Percentiles rank a stretch among this genome's conserved stretches.
Evolutionary conservation across 2,888 invertebrate genomes (phyloP).

Genomic region (Formica aserva): DNA sequence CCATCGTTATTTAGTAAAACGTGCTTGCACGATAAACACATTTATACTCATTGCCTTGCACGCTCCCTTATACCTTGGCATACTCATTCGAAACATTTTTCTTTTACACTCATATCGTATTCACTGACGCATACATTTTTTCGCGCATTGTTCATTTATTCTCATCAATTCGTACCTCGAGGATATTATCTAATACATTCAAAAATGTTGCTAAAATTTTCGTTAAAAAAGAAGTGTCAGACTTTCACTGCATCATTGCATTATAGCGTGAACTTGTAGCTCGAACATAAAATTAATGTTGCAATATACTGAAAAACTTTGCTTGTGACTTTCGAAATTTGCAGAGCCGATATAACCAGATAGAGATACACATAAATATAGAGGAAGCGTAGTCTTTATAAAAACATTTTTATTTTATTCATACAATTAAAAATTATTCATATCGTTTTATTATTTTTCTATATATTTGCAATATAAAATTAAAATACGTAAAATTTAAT

Average conservation of each 20-base stretch:
- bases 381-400: neutral
- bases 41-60: conserved; percentile 58
- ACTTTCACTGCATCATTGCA: conserved; percentile 25
- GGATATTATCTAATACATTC: conserved; percentile 28
- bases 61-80: conserved; percentile 17
- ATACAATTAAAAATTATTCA: neutral
- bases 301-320: conserved; percentile 11
- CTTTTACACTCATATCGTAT: conserved; percentile 38
- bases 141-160: conserved; percentile 23
- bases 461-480: neutral
- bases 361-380: neutral
- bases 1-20: conserved; percentile 79
- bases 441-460: neutral
- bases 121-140: conserved; percentile 32
- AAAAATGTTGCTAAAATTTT: conserved; percentile 11
- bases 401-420: neutral
- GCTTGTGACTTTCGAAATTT: conserved; percentile 14
- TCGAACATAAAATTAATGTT: conserved; percentile 14
- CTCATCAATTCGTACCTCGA: conserved; percentile 15
- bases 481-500: conserved; percentile 5
- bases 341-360: neutral
- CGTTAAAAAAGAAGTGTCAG: conserved; percentile 41
- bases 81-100: conserved; percentile 36
- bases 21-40: conserved; percentile 72
- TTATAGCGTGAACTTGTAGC: neutral